phyloP scores from a whole-genome alignment of 2,888 invertebrate species.

The Drosophila pegasa region DNA sequence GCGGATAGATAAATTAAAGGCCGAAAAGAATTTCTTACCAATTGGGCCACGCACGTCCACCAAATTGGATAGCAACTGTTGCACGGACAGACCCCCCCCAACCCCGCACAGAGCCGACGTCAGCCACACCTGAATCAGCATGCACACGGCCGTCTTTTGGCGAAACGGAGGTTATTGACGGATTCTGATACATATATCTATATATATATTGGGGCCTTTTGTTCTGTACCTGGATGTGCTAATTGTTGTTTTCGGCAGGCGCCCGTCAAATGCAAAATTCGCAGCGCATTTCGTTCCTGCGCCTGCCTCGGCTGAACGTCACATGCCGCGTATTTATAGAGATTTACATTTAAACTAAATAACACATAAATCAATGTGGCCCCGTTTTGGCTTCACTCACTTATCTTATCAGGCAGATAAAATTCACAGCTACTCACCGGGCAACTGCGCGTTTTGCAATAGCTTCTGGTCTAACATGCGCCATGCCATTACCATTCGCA shows the following conservation, averaged over 20 bases:
- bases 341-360: constrained; percentile 68
- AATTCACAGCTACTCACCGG: constrained; percentile 37
- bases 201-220: constrained; percentile 12
- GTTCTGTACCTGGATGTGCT: constrained; percentile 29
- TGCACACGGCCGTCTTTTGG: constrained; percentile 85
- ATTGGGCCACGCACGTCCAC: constrained; percentile 29
- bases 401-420: constrained; percentile 73
- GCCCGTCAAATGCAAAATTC: constrained; percentile 3
- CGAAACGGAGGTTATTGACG: constrained; percentile 82
- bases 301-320: constrained; percentile 26
- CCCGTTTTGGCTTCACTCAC: constrained; percentile 14
- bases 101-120: constrained; percentile 3
- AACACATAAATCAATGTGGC: constrained; percentile 69
- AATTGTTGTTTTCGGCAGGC: constrained; percentile 25
- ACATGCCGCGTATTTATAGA: constrained; percentile 58
- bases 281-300: constrained; percentile 36
- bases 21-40: constrained; percentile 6
- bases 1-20: constrained; percentile 22
- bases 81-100: constrained; percentile 3
- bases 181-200: constrained; percentile 18
- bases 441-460: constrained; percentile 25
- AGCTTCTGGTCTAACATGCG: constrained; percentile 3
- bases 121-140: constrained; percentile 48
- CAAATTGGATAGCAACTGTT: constrained; percentile 35
- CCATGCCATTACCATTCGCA: constrained; percentile 9